These are phyloP conservation scores for Otocyon megalotis DNA, from an alignment of 2,113 vertebrate species.

Conservation along the genomic window DNA sequence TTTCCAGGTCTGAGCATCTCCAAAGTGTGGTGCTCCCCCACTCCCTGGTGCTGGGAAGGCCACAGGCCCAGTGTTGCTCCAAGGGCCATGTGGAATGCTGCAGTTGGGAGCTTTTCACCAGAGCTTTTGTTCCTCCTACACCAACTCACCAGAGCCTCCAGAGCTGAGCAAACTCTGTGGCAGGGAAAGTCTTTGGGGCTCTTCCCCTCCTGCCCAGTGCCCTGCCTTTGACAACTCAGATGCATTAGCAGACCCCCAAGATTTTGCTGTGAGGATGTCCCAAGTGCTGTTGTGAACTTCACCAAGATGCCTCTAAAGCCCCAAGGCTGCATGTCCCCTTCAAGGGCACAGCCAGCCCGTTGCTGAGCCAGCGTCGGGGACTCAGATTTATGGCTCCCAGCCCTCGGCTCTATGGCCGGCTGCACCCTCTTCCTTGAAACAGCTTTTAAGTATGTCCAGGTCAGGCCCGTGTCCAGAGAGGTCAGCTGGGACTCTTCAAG, in stretches of 20 bases:
- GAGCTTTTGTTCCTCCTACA: accelerated
- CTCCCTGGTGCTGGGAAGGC: not conserved
- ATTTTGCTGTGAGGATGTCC: not conserved
- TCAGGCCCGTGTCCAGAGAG: accelerated
- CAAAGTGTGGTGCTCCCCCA: accelerated
- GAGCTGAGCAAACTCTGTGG: not conserved
- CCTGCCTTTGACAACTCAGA: not conserved
- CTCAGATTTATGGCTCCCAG: accelerated
- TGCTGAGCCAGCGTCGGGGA: not conserved
- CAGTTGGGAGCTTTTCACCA: not conserved
- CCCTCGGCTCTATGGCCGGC: not conserved
- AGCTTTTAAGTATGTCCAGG: not conserved
- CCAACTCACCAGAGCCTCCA: not conserved
- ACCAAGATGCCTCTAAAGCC: not conserved
- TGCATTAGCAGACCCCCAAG: accelerated
- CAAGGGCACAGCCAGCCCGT: accelerated
- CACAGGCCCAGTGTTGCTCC: not conserved
- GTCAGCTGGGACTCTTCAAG: not conserved
- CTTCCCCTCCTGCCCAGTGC: not conserved
- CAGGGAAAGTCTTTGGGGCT: not conserved
- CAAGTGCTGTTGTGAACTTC: not conserved
- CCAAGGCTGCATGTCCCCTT: accelerated
- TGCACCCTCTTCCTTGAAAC: not conserved
- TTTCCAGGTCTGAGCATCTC: not conserved
- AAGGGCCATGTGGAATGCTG: not conserved